Base-by-base conservation (phyloP, 2,113 vertebrate genomes). In the Dasyprocta punctata region DNA sequence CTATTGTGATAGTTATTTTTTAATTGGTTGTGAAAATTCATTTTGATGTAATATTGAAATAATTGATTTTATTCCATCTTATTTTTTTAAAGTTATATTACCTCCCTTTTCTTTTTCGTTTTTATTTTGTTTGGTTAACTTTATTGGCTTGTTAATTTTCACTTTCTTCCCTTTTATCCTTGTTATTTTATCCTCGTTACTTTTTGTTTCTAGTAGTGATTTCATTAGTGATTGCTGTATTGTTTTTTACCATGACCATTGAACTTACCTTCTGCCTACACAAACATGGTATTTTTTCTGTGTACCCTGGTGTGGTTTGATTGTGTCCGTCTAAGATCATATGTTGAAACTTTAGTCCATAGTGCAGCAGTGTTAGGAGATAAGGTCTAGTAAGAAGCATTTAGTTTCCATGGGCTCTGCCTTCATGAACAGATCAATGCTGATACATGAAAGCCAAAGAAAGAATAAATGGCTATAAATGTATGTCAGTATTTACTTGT, bases 31-130 rank as follows among this genome's bases (percentile, higher is more conserved):
- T 95, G 30, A n/a, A 63, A 86, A 41, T 0, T 30, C 58, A 54
- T 90, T 97, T 83, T 69, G 56, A 41, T 89, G 1, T 52, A 73
- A 85, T 58, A 33, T 16, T 92, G 26, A 83, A 81, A 93, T 95
- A 80, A 80, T 28, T 92, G 44, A 63, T 80, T 92, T 81, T 88
- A 95, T 94, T 58, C 12, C 58, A 12, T 89, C 26, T 61, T 47
- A 78, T 44, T 87, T 95, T 86, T 88, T 95, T 95, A 13, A 73
- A 3, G 61, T 67, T 73, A 41, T 20, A 38, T 87, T 28, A 65
- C 9, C 28, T 82, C 49, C 4, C 16, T 38, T 90, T 87, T 80
- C 28, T 36, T 2, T 81, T 30, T 24, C 19, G 28, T 33, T 30
- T 69, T 89, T 44, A 11, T 80, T 94, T 85, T 17, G 9, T 58